Base-by-base conservation (phyloP, 2,113 vertebrate genomes). In the Saccopteryx bilineata region DNA sequence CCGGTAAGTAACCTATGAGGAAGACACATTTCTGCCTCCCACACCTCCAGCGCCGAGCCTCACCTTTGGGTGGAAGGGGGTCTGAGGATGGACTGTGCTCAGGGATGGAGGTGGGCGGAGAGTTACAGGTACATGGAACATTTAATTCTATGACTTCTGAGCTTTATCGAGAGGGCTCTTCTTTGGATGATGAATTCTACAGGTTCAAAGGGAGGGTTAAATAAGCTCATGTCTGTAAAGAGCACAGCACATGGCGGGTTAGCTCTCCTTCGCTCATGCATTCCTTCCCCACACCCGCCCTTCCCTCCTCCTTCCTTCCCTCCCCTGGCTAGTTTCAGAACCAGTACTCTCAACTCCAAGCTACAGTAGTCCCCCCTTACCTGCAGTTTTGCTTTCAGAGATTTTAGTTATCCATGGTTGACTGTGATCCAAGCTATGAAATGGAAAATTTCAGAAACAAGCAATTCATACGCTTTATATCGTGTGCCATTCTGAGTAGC, bases 241-340 rank as follows among this genome's bases (percentile, higher is more conserved):
- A 14, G 18, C 50, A 18, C 0, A n/a, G 71, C n/a, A 66, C 19
- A 11, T 9, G 5, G 46, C 28, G 28, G 6, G 2, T 26, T 9
- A 13, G 8, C 11, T 5, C 23, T 76, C 26, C 15, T 14, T 19
- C 15, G n/a, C 28, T 9, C 3, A 7, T 28, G 23, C 8, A 3
- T 33, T 61, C 31, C n/a, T 48, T 56, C 78, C 31, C 13, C 9
- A 15, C 21, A 24, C 13, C 28, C 23, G 31, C 26, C 1, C 28
- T 31, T 52, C 8, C 28, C 4, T 13, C 24, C 15, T 26, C 4
- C 24, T 21, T 48, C 7, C 52, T 63, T 60, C 9, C 3, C 5
- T 33, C 31, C 24, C 48, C 79, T 7, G 50, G 48, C 50, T 80
- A 10, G 5, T 80, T 69, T 50, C 68, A 78, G 50, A 81, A 28